A percentile compares a stretch with the other conserved stretches of the same genome.
phyloP scores from a whole-genome alignment of 2,113 vertebrate species.

The Triplophysa siluroides region DNA sequence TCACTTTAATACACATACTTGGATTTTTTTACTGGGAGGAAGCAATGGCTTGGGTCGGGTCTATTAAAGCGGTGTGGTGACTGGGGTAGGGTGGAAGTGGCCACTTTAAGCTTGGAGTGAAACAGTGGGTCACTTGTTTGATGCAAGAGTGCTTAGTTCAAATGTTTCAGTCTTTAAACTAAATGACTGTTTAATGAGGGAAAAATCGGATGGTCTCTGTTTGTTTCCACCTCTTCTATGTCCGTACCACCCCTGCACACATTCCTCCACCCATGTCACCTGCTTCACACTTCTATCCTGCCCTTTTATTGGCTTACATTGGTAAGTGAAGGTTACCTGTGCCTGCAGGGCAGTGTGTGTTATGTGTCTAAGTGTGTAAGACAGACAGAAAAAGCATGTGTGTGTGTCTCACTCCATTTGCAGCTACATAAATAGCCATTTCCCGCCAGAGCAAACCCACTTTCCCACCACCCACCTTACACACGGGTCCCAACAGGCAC shows the following conservation, averaged over 20 bases:
- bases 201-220: neutral
- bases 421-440: constrained; percentile 81
- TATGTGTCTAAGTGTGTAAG: constrained; percentile 45
- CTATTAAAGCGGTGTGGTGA: neutral
- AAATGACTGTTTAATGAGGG: neutral
- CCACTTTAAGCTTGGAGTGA: neutral
- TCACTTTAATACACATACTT: neutral
- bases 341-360: constrained; percentile 69
- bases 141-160: neutral
- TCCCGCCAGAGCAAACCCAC: constrained; percentile 85
- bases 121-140: constrained; percentile 48
- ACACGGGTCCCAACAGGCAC: constrained; percentile 43
- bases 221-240: neutral
- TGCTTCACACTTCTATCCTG: constrained; percentile 27
- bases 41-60: neutral
- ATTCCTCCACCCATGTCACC: neutral
- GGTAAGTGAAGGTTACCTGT: constrained; percentile 78
- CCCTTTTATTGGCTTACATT: constrained; percentile 65
- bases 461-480: constrained; percentile 64
- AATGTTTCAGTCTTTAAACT: neutral
- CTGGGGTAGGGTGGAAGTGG: neutral
- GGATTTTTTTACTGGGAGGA: neutral
- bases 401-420: constrained; percentile 67
- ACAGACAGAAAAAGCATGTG: constrained; percentile 56
- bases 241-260: constrained; percentile 40